These are phyloP conservation scores for Sebastiscus tertius DNA, from an alignment of 2,797 vertebrate species.

Conservation along the genomic window DNA sequence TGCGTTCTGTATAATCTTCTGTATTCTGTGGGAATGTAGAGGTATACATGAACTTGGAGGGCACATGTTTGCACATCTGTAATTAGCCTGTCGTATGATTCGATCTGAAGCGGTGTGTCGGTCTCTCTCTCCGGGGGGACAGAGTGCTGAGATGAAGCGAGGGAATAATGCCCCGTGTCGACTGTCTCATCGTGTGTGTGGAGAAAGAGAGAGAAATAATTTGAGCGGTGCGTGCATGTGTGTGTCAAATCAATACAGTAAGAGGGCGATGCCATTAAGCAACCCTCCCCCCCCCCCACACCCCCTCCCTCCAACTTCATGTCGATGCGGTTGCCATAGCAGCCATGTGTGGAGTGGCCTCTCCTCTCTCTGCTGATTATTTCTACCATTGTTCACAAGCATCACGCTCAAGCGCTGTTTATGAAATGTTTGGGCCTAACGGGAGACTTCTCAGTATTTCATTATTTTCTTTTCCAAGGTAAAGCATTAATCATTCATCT, in stretches of 20 bases:
- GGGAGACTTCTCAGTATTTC: background rate
- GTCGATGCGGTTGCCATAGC: conserved; percentile 76
- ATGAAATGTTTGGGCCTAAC: conserved; percentile 23
- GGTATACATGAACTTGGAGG: conserved; percentile 46
- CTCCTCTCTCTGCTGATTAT: conserved; percentile 56
- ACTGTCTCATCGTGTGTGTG: conserved; percentile 15
- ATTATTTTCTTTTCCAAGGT: background rate
- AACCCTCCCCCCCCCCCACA: conserved; percentile 9
- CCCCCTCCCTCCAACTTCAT: conserved; percentile 35
- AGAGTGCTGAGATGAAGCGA: conserved; percentile 22
- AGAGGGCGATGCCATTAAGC: conserved; percentile 70
- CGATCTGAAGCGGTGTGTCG: conserved; percentile 34
- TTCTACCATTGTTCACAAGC: conserved; percentile 36
- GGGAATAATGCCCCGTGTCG: conserved; percentile 23
- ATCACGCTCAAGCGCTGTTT: conserved; percentile 13
- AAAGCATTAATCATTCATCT: background rate
- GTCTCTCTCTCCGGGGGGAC: conserved; percentile 40
- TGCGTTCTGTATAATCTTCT: conserved; percentile 48
- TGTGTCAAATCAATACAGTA: conserved; percentile 74
- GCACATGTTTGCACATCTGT: conserved; percentile 65
- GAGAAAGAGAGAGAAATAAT: conserved; percentile 36
- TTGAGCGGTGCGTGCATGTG: conserved; percentile 47
- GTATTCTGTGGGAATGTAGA: conserved; percentile 46
- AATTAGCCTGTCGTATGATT: conserved; percentile 63
- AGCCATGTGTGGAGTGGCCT: conserved; percentile 65